A percentile compares a stretch with the other conserved stretches of the same genome.
phyloP scores from a whole-genome alignment of 2,888 invertebrate genomes.

The Drosophila conformis region DNA sequence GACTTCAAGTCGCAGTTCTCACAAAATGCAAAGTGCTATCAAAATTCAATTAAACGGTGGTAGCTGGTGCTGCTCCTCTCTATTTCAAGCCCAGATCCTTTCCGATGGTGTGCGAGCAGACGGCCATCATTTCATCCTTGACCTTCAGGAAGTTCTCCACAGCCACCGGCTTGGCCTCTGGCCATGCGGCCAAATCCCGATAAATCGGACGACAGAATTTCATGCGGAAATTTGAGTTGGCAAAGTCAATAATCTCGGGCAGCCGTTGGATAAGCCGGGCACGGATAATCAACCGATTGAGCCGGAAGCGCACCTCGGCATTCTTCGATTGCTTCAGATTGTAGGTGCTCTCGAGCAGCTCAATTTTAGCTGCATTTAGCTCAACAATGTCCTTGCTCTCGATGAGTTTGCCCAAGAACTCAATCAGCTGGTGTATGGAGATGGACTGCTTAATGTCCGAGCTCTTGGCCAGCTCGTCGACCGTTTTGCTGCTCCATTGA shows the following conservation, averaged over 20 bases:
- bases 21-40: constrained; percentile 32
- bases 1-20: constrained; percentile 12
- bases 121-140: constrained; percentile 93
- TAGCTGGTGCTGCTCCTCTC: not conserved
- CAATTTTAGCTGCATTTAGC: constrained; percentile 86
- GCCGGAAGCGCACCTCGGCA: constrained; percentile 91
- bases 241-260: constrained; percentile 89
- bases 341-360: constrained; percentile 88
- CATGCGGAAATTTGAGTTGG: constrained; percentile 94
- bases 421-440: constrained; percentile 88
- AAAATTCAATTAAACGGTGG: constrained; percentile 3
- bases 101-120: constrained; percentile 90
- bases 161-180: constrained; percentile 88
- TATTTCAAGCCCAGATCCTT: constrained; percentile 88
- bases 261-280: constrained; percentile 89
- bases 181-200: constrained; percentile 93
- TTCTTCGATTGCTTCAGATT: constrained; percentile 89
- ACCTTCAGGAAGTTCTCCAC: constrained; percentile 90
- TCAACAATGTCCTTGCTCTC: constrained; percentile 85
- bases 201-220: constrained; percentile 96
- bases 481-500: constrained; percentile 86
- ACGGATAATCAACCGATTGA: constrained; percentile 92
- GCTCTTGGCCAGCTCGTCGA: constrained; percentile 84
- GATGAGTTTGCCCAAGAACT: constrained; percentile 89
- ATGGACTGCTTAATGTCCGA: constrained; percentile 86